phyloP scores from a whole-genome alignment of 1,140 invertebrate species.

The Bacillus rossius region DNA sequence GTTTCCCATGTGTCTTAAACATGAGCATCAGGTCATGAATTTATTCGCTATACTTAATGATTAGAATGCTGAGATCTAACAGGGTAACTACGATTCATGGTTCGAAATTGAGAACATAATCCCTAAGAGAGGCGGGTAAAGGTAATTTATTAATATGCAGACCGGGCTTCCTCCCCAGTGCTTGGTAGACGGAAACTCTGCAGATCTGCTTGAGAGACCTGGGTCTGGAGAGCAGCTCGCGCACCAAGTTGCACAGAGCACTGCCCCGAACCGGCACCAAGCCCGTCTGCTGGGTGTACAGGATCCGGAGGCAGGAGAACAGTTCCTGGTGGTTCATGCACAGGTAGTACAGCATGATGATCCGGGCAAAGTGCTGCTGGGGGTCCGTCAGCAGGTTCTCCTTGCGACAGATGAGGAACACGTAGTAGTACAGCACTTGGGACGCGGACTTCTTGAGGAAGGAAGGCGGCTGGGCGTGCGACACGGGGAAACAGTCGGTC shows the following conservation, averaged over 20 bases:
- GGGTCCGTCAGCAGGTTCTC: slow-evolving; percentile 61
- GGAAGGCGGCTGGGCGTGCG: slow-evolving; percentile 39
- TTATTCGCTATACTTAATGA: no score
- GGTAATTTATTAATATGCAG: slow-evolving; percentile 58
- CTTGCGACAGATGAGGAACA: slow-evolving; percentile 59
- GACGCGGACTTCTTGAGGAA: slow-evolving; percentile 55
- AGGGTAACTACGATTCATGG: slow-evolving; percentile 25
- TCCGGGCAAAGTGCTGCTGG: slow-evolving; percentile 53
- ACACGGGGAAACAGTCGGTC: neutral
- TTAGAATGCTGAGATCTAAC: no score
- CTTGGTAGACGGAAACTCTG: slow-evolving; percentile 57
- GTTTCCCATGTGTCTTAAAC: no score
- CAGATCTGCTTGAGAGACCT: slow-evolving; percentile 59
- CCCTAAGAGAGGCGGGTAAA: slow-evolving; percentile 57
- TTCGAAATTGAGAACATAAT: slow-evolving; percentile 64
- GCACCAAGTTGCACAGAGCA: slow-evolving; percentile 52
- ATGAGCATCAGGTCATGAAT: no score
- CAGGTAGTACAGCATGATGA: slow-evolving; percentile 60
- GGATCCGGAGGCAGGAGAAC: slow-evolving; percentile 54
- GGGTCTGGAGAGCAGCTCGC: slow-evolving; percentile 54
- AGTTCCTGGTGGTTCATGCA: slow-evolving; percentile 60
- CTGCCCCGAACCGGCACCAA: slow-evolving; percentile 57
- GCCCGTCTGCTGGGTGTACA: slow-evolving; percentile 57
- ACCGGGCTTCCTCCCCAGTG: slow-evolving; percentile 53
- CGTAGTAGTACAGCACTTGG: slow-evolving; percentile 62